Conservation (phyloP, 2,113 vertebrate genomes). For the Pachyramphus minor region DNA sequence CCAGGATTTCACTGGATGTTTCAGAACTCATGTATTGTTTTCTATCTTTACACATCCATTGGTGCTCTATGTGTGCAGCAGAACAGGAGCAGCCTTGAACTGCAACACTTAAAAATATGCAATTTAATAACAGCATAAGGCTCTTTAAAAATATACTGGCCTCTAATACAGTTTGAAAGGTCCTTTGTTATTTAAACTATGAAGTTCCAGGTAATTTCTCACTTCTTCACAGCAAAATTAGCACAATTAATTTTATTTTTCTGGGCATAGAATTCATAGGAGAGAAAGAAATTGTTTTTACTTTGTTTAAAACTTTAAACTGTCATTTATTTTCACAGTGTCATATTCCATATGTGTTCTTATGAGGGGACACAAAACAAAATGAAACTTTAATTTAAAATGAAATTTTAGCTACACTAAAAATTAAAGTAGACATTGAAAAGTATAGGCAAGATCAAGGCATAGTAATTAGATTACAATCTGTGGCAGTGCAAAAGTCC, state of each 20-base stretch:
- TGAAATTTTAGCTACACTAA: neutral
- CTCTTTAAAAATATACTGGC: neutral
- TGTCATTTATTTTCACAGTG: neutral
- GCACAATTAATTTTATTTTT: neutral
- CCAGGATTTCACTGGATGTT: neutral
- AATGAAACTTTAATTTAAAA: constrained; percentile 2
- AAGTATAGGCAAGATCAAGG: neutral
- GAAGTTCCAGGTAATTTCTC: neutral
- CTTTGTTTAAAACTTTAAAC: neutral
- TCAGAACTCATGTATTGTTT: neutral
- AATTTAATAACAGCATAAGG: neutral
- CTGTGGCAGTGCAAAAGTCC: neutral
- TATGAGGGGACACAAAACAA: neutral
- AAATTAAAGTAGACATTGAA: neutral
- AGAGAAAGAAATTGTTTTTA: neutral
- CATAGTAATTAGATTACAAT: neutral
- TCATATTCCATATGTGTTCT: neutral
- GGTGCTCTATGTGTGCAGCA: neutral
- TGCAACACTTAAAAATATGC: neutral
- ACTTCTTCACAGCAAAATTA: neutral
- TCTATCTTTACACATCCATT: neutral
- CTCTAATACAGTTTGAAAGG: neutral
- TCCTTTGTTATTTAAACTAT: neutral
- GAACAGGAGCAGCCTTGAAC: neutral
- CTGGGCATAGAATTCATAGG: neutral